A percentile compares a stretch with the other conserved stretches of the same genome.
Evolutionary conservation across 2,113 vertebrate species (phyloP).

Genomic region (Tragelaphus scriptus): DNA sequence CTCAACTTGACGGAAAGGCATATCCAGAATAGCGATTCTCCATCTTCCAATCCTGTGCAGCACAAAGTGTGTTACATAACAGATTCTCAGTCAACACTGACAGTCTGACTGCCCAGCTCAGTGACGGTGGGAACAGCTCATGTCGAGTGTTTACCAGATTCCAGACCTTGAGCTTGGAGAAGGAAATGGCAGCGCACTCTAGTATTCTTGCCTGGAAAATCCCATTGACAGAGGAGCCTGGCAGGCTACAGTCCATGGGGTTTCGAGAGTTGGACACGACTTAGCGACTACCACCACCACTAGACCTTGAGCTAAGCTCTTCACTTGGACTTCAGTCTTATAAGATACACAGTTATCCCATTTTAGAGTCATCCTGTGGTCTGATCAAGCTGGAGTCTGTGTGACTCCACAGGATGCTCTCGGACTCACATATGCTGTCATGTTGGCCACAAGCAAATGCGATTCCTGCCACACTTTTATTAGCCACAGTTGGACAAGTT

Average conservation of each 20-base stretch:
- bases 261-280: accelerated
- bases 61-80: neutral
- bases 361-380: neutral
- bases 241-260: neutral
- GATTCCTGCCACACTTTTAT: neutral
- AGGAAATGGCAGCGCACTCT: neutral
- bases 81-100: neutral
- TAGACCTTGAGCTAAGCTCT: neutral
- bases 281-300: neutral
- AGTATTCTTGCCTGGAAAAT: neutral
- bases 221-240: neutral
- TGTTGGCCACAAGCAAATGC: neutral
- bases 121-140: neutral
- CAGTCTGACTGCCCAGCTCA: neutral
- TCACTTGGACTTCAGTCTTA: neutral
- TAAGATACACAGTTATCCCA: neutral
- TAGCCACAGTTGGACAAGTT: neutral
- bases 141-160: neutral
- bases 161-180: neutral
- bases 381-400: neutral
- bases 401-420: neutral
- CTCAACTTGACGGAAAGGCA: neutral
- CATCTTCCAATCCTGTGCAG: neutral
- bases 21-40: neutral
- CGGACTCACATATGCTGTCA: neutral